Percentiles rank a stretch among this genome's conserved stretches.
Conservation (phyloP, 2,113 vertebrate genomes). For the Apodemus speciosus region DNA sequence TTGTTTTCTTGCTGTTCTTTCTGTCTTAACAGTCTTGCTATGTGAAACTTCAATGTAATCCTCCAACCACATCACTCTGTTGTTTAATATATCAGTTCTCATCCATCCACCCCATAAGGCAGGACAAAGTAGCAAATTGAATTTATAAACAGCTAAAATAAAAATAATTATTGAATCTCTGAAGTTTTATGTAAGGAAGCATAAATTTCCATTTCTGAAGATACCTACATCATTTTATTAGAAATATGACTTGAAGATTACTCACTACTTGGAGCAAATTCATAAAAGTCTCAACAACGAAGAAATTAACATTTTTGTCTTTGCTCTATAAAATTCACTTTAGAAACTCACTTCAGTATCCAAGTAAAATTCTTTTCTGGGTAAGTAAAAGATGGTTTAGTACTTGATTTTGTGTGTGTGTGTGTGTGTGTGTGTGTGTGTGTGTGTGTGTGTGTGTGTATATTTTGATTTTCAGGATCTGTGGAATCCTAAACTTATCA, state of each 20-base stretch:
- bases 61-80: fast-evolving
- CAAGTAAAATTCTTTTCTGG: background rate
- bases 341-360: background rate
- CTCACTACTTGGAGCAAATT: background rate
- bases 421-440: too few relatives aligned
- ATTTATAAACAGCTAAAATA: background rate
- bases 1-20: background rate
- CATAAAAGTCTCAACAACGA: background rate
- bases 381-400: background rate
- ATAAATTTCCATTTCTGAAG: background rate
- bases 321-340: background rate
- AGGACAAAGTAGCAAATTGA: background rate
- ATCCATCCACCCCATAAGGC: background rate
- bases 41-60: background rate
- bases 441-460: background rate
- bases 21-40: background rate
- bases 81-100: background rate
- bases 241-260: background rate
- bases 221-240: background rate
- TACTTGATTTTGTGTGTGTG: background rate
- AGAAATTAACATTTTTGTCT: background rate
- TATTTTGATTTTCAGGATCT: background rate
- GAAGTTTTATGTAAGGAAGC: background rate
- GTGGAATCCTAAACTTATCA: background rate
- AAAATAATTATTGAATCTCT: conserved; percentile 15